Base-by-base conservation (phyloP, 2,797 vertebrate genomes). In the Thamnophis elegans region DNA sequence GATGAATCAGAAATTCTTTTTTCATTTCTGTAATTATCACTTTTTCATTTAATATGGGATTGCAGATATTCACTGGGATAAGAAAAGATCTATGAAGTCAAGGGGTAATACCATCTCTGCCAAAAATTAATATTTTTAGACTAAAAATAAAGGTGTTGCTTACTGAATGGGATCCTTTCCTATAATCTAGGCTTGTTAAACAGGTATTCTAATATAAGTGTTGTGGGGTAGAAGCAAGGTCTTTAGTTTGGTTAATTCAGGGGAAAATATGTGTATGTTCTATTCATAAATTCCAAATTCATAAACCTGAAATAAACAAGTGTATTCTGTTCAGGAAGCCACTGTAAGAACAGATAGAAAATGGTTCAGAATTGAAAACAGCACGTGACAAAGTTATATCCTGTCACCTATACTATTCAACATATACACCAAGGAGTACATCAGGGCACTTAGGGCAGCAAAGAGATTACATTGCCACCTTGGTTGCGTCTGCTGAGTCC, bases 61-160 rank as follows among this genome's bases (percentile, higher is more conserved):
- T 78, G 86, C 2, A 91, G 68, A 93, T 92, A 58, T 18, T 93
- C 59, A 90, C n/a, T 12, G 51, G 86, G 0, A 88, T 88, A 68
- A 87, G 68, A 54, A 92, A 68, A 42, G 93, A 1, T 85, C 90
- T 94, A 91, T 73, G 88, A 90, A 89, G 85, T 91, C 93, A 88
- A 94, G 60, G 1, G 20, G 18, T 92, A 92, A 89, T 87, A 13
- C 26, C 60, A 28, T 94, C 59, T 56, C 55, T 85, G 6, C 47
- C 36, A 47, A 87, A 73, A 54, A 92, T 87, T 32, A 51, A 92
- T 32, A 91, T 28, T 89, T 93, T 92, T 86, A 92, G 62, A 26
- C 0, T 53, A 91, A 92, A 1, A 55, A 1, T 14, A 95, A 82
- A 82, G 91, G 32, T 89, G n/a, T 16, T 94, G 51, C 94, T 92